Conservation (phyloP, 2,113 vertebrate genomes). For the Callipepla californica region DNA sequence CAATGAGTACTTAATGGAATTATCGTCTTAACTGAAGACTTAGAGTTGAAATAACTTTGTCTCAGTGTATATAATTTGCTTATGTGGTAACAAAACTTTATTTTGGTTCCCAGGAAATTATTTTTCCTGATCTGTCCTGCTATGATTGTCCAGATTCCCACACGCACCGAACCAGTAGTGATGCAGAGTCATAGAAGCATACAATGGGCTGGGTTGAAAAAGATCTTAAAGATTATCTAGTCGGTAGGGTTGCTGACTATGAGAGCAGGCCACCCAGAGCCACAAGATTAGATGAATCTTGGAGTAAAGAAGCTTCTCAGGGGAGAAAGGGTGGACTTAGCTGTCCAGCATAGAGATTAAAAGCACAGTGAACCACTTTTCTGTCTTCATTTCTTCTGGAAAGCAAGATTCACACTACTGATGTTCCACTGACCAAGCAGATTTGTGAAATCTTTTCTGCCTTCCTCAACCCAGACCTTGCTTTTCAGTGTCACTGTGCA, state of each 20-base stretch:
- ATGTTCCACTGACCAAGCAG: neutral
- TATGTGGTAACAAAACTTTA: neutral
- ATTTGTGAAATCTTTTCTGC: neutral
- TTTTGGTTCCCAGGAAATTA: neutral
- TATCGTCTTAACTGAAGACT: neutral
- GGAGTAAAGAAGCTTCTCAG: neutral
- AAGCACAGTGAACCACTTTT: neutral
- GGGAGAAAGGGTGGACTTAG: neutral
- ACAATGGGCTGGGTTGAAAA: too few species aligned
- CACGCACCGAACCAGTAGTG: neutral
- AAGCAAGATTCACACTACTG: neutral
- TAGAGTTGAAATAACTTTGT: neutral
- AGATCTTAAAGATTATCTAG: too few species aligned
- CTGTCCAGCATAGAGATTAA: too few species aligned
- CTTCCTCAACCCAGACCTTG: neutral
- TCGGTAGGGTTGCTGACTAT: too few species aligned
- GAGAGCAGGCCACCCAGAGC: too few species aligned
- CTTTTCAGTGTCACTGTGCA: neutral
- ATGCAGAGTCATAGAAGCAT: neutral
- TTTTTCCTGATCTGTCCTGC: neutral
- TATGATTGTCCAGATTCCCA: neutral
- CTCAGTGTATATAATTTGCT: neutral
- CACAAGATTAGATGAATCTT: neutral
- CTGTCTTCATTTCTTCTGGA: neutral
- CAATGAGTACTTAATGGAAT: neutral